These are phyloP conservation scores for Cephus spinipes DNA, from an alignment of 2,888 invertebrate genomes.

Conservation along the genomic window DNA sequence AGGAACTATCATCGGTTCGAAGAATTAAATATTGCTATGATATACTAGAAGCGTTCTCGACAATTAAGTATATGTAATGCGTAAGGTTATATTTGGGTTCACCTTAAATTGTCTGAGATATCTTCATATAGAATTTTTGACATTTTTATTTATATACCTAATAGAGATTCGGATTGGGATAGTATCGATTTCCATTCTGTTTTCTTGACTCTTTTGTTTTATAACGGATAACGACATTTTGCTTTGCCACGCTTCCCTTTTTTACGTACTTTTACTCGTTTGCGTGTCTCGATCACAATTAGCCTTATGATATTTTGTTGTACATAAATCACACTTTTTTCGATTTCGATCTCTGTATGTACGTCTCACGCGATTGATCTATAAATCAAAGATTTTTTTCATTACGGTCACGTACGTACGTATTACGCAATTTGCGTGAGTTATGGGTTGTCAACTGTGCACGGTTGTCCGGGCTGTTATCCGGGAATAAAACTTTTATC, in stretches of 20 bases:
- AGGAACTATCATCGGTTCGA: background rate
- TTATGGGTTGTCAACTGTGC: background rate
- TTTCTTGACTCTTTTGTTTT: background rate
- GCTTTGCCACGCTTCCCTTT: background rate
- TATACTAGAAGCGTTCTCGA: background rate
- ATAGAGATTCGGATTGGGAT: no score
- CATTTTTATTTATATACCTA: background rate
- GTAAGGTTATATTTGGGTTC: background rate
- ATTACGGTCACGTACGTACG: constrained; percentile 10
- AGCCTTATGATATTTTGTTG: background rate
- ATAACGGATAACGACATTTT: background rate
- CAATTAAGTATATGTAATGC: background rate
- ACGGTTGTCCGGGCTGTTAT: background rate
- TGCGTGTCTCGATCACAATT: background rate
- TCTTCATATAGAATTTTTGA: background rate
- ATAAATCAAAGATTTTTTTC: constrained; percentile 45
- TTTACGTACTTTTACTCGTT: background rate
- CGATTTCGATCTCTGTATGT: constrained; percentile 45
- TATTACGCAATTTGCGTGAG: background rate
- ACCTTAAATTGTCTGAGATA: background rate
- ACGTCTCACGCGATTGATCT: constrained; percentile 43
- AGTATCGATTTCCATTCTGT: no score
- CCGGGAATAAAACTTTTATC: background rate
- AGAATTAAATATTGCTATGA: background rate
- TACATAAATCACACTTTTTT: constrained; percentile 25